Conservation (phyloP, 2,888 invertebrate genomes). For the Microctonus hyperodae region DNA sequence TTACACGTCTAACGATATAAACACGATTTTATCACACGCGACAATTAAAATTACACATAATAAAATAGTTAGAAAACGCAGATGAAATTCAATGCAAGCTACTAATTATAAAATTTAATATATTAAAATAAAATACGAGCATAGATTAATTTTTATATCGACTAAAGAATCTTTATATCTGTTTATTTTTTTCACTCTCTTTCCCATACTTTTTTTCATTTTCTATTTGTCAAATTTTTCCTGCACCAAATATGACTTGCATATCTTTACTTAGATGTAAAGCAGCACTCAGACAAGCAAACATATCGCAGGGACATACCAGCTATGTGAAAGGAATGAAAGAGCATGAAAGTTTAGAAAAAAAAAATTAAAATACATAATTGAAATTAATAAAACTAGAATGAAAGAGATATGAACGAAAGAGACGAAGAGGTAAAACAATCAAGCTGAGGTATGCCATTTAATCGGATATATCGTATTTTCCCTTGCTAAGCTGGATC, state of each 20-base stretch:
- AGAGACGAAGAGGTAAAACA: not conserved
- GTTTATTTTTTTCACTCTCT: not conserved
- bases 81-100: not conserved
- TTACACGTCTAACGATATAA: not conserved
- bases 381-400: not conserved
- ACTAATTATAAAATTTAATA: not conserved
- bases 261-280: slow-evolving; percentile 11
- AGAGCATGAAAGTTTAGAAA: slow-evolving; percentile 20
- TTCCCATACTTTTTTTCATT: slow-evolving; percentile 9
- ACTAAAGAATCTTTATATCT: slow-evolving; percentile 25
- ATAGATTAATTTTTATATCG: not conserved
- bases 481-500: slow-evolving; percentile 58
- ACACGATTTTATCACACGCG: slow-evolving; percentile 7
- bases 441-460: slow-evolving; percentile 38
- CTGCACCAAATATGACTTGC: slow-evolving; percentile 6
- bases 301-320: slow-evolving; percentile 7
- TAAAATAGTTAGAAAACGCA: not conserved
- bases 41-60: slow-evolving; percentile 7
- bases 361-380: not conserved
- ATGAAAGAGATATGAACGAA: not conserved
- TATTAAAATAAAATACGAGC: not conserved
- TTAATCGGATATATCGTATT: slow-evolving; percentile 54
- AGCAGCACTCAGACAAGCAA: not conserved
- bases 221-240: not conserved
- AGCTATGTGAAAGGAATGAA: slow-evolving; percentile 14